Base-by-base conservation (phyloP, 2,113 vertebrate genomes). In the Caracal caracal region DNA sequence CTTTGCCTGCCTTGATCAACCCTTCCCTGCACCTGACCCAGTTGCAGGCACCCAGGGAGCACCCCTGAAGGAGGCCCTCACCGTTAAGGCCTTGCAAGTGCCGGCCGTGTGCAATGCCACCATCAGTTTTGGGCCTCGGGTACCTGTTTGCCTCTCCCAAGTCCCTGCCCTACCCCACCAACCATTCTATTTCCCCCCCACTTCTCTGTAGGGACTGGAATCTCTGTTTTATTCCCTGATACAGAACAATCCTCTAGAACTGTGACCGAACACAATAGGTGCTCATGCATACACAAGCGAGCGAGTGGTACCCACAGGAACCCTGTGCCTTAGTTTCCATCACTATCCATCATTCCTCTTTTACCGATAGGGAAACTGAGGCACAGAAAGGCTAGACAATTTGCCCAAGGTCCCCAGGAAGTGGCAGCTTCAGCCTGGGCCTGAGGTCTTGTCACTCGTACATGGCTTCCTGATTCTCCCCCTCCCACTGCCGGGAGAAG, bases 71-170 rank as follows among this genome's bases (percentile, higher is more conserved):
- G 78, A 51, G 19, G 12, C 3, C 2, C 19, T 61, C n/a, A 15
- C 30, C 49, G 33, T 40, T 8, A 20, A 43, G 53, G 17, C 20
- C 4, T 3, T 37, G 15, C 24, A 28, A 7, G 33, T 4, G 2
- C 22, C 24, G 12, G 7, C 6, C 15, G 19, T 6, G 6, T 43
- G 33, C 1, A 0, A 0, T 10, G 7, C 24, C 3, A 6, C 63
- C 40, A 47, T 63, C 30, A 4, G 10, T 43, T 47, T 40, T 10
- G 12, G 24, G 30, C 6, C n/a, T 17, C 5, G 10, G 35, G 37
- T 19, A n/a, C 20, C 37, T 59, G 8, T 68, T 51, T 6, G 43
- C 16, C 40, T 78, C 43, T 20, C 8, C 30, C 30, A 63, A 5
- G n/a, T 20, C 63, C 20, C 7, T 35, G 59, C 40, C 49, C 20